Base-by-base conservation (phyloP, 2,888 invertebrate genomes). In the Eristalis tenax region DNA sequence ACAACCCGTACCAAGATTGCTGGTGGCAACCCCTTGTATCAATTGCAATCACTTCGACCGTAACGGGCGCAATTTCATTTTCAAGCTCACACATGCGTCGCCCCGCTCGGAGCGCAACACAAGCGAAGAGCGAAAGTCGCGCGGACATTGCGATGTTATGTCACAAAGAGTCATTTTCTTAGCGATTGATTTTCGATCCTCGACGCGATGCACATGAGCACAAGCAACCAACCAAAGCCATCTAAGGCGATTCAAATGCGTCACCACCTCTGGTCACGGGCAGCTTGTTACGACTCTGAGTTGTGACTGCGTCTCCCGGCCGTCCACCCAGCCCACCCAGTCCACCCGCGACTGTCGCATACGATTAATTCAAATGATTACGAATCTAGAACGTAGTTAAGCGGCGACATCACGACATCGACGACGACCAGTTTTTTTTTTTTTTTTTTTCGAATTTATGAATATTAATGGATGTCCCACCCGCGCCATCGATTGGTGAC, bases 131-230 rank as follows among this genome's bases (percentile, higher is more conserved):
- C 22, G 15, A 26, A 59, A 23, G 5, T 4, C 59, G 23, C n/a
- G 3, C 13, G 6, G 59, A 6, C 59, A 26, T 4, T 13, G 26
- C 59, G 13, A 11, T 57, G 68, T 74, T 74, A 74, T 74, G 80
- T 80, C 80, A 80, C 61, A 80, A 74, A 35, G 3, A 68, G 80
- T 80, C n/a, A 61, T 74, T 80, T 80, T 80, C 73, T 74, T 68
- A 63, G 35, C 73, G 73, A 80, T 66, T 79, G 79, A 66, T 66
- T 80, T 73, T 26, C 79, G 61, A 73, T 66, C 73, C 43, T 15
- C 43, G 79, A 79, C 61, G 22, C n/a, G 28, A 40, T 71, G 40
- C 15, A n/a, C 43, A 18, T 18, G n/a, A 18, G n/a, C 15, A 3
- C 43, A 15, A n/a, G 15, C 43, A 15, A 5, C 43, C 43, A 43